phyloP scores from a whole-genome alignment of 2,113 vertebrate genomes.

The Heloderma charlesbogerti region DNA sequence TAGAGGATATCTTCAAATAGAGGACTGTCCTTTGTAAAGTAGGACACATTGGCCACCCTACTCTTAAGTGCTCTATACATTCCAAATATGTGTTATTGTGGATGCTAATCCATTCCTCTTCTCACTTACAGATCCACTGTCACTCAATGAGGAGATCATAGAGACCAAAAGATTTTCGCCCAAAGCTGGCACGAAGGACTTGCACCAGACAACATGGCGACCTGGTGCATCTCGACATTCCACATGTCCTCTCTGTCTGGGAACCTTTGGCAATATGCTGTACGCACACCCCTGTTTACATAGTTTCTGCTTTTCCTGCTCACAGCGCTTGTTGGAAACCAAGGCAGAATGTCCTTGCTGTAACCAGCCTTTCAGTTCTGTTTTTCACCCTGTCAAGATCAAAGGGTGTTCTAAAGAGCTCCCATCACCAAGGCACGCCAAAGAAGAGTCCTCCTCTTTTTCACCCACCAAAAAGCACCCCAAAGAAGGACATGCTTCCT shows the following conservation, averaged over 20 bases:
- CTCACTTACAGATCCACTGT: constrained; percentile 75
- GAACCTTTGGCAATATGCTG: constrained; percentile 84
- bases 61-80: not conserved
- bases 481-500: not conserved
- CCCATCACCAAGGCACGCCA: not conserved
- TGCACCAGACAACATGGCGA: constrained; percentile 69
- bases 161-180: constrained; percentile 72
- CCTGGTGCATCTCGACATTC: constrained; percentile 84
- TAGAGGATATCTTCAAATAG: too few species aligned
- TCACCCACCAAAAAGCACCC: not conserved
- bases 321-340: constrained; percentile 89
- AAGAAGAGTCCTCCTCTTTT: not conserved
- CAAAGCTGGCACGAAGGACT: constrained; percentile 69
- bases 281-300: constrained; percentile 86
- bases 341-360: constrained; percentile 88
- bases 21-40: too few species aligned
- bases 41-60: not conserved
- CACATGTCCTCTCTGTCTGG: constrained; percentile 88
- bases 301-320: constrained; percentile 88
- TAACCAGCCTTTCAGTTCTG: constrained; percentile 87
- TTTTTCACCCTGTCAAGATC: constrained; percentile 86
- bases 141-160: constrained; percentile 79
- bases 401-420: constrained; percentile 29
- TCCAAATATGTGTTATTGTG: not conserved
- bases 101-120: constrained; percentile 7